Base-by-base conservation (phyloP, 2,797 vertebrate species). In the Mareca penelope region DNA sequence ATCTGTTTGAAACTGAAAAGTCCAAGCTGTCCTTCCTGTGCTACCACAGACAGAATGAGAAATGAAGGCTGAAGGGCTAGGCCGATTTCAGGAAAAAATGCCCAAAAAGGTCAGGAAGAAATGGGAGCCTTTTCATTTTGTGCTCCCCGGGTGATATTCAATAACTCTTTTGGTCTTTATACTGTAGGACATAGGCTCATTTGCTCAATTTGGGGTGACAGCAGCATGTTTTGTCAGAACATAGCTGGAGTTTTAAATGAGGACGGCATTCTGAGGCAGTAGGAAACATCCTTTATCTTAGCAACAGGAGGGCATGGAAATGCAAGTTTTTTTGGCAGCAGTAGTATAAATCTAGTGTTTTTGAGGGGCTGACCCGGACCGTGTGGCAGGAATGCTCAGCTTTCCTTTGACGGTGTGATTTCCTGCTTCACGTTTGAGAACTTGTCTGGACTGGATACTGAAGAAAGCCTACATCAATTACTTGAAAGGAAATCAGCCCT, bases 101-200 rank as follows among this genome's bases (percentile, higher is more conserved):
- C 91, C 94, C 85, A 79, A 78, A 98, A 98, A 98, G 98, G 98
- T 98, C 98, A 98, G 91, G 91, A 95, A 98, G 97, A 97, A 98
- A 98, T 97, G 98, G 98, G 98, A 98, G 98, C 98, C 97, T 97
- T 98, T 98, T 98, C 98, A 98, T 96, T 98, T 98, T 97, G 97
- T 97, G 96, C 97, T 98, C 98, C 96, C 96, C 85, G 91, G 98
- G 98, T 98, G 98, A 98, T 98, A 98, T 98, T 98, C 98, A 98
- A 98, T 99, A 98, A 98, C 98, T 98, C 97, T 98, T 98, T 96
- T 95, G 88, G 96, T 97, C 98, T 98, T 97, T 97, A 96, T 97
- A 89, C 96, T 92, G 96, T 93, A 96, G 94, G 94, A 98, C 97
- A 83, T 93, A 95, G 95, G 92, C 97, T 97, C 96, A 96, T 98